phyloP scores from a whole-genome alignment of 2,888 invertebrate genomes.

The Drosophila kanekoi region DNA sequence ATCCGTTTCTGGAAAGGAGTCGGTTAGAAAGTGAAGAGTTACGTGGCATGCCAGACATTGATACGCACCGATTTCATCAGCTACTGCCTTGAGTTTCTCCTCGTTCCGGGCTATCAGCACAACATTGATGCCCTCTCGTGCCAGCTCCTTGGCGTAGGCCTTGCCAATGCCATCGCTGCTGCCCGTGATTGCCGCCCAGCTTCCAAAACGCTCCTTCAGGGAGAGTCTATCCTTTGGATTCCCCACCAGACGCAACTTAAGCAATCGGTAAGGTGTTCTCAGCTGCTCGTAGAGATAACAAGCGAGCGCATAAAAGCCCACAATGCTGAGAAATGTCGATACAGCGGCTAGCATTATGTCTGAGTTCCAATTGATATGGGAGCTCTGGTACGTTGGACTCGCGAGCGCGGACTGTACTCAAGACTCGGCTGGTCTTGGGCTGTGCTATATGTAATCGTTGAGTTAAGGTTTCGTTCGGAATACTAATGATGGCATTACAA shows the following conservation, averaged over 20 bases:
- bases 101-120: constrained; percentile 91
- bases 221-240: constrained; percentile 87
- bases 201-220: constrained; percentile 89
- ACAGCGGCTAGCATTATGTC: constrained; percentile 40
- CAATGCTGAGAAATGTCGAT: constrained; percentile 83
- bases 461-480: constrained; percentile 22
- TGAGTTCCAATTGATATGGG: constrained; percentile 2
- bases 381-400: constrained; percentile 23
- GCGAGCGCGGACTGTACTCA: constrained; percentile 39
- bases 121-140: constrained; percentile 90
- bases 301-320: constrained; percentile 86
- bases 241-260: constrained; percentile 82
- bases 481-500: constrained; percentile 45
- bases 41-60: background rate
- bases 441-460: constrained; percentile 6
- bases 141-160: constrained; percentile 92
- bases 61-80: constrained; percentile 89
- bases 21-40: background rate
- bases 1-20: constrained; percentile 83
- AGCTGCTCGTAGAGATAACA: constrained; percentile 87
- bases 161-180: constrained; percentile 96
- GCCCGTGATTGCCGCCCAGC: constrained; percentile 95
- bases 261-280: constrained; percentile 87
- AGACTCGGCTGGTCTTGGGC: background rate
- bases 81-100: constrained; percentile 89